A percentile compares a stretch with the other conserved stretches of the same genome.
These are phyloP conservation scores for Adelges cooleyi DNA, from an alignment of 1,140 invertebrate species.

Conservation along the genomic window DNA sequence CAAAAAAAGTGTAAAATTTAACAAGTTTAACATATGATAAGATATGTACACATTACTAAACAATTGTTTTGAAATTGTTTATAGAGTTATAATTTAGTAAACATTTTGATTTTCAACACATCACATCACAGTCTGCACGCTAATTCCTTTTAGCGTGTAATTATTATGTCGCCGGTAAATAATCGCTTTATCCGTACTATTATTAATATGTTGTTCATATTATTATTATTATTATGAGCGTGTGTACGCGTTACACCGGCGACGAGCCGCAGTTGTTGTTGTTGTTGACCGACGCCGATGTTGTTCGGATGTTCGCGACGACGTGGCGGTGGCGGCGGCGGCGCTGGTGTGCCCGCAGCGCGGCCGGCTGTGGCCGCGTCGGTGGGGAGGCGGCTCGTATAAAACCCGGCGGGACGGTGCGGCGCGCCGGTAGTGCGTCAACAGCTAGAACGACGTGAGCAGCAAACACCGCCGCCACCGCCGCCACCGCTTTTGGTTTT, in stretches of 20 bases:
- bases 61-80: too few species aligned
- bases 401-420: not conserved
- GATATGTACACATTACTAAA: too few species aligned
- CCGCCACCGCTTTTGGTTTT: not conserved
- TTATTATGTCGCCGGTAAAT: too few species aligned
- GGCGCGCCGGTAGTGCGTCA: conserved; percentile 2
- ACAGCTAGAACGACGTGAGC: not conserved
- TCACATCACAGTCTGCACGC: too few species aligned
- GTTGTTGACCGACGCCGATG: not conserved
- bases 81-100: too few species aligned
- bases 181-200: not conserved
- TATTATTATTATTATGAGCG: not conserved
- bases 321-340: not conserved
- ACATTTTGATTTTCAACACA: too few species aligned
- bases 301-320: not conserved
- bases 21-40: too few species aligned
- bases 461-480: too few species aligned
- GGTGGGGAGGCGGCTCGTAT: not conserved
- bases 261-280: not conserved
- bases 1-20: too few species aligned
- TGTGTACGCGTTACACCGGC: not conserved
- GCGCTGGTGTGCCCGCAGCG: too few species aligned
- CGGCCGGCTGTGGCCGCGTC: not conserved
- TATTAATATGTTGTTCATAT: not conserved
- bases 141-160: too few species aligned